Evolutionary conservation across 2,797 vertebrate species (phyloP).

Genomic region (Morus bassanus): DNA sequence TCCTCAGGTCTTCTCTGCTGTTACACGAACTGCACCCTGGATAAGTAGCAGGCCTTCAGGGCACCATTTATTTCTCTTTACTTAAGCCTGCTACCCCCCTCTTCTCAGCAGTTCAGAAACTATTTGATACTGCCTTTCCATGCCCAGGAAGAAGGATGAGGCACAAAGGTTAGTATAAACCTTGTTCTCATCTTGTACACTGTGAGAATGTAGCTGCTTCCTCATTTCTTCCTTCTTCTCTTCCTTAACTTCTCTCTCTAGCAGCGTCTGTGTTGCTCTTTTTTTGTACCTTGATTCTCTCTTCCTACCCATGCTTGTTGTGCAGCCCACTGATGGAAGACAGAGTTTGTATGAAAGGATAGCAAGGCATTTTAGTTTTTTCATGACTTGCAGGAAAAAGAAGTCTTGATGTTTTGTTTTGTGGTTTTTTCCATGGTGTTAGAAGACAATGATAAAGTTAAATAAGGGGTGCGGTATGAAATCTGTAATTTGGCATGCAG

Average conservation of each 20-base stretch:
- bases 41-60: not conserved
- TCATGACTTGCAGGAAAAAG: not conserved
- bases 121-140: not conserved
- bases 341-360: not conserved
- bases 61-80: not conserved
- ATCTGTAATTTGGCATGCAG: not conserved
- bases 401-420: not conserved
- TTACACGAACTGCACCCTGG: not conserved
- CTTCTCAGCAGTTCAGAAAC: not conserved
- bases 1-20: constrained; percentile 7
- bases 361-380: not conserved
- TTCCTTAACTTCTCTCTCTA: not conserved
- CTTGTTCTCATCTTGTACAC: not conserved
- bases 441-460: not conserved
- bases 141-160: not conserved
- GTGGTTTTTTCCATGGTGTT: not conserved
- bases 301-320: not conserved
- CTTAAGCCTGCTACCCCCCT: not conserved
- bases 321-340: not conserved
- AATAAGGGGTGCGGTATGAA: not conserved
- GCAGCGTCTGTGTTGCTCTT: not conserved
- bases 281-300: not conserved
- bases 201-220: not conserved
- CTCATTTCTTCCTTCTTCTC: not conserved
- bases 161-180: not conserved